Base-by-base conservation (phyloP, 2,797 vertebrate genomes). In the Pseudomugil tenellus region DNA sequence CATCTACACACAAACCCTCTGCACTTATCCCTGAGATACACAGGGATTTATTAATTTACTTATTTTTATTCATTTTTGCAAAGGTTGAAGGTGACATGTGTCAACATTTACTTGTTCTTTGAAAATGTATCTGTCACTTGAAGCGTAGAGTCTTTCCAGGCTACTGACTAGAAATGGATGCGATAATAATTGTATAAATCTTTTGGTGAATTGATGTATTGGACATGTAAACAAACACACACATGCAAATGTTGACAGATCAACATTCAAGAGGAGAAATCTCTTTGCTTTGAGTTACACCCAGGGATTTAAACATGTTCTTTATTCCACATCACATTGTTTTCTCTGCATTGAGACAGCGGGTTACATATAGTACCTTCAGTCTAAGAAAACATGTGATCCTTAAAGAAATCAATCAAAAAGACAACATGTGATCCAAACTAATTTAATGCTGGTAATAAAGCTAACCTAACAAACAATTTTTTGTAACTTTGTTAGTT, bases 91-190 rank as follows among this genome's bases (percentile, higher is more conserved):
- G 57, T 79, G 59, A 62, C 49, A 80, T 72, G 75, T 74, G 63
- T 84, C 63, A 53, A 43, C 57, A 63, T 62, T 76, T 74, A 77
- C 60, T 80, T 80, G 67, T 69, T 55, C 63, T 83, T 70, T 67
- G 52, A 77, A 74, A 68, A 49, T n/a, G 26, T 59, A 63, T 37
- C 41, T 74, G 63, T 69, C 60, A 48, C 63, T 70, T 76, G 41
- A 73, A 71, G 79, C 74, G 46, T 66, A 14, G 19, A 68, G 67
- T 71, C 55, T 41, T 55, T 82, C 41, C 28, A 21, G 71, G 67
- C 57, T 49, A 59, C 35, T 77, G 63, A 73, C 51, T 60, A 25
- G 70, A 69, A 69, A 49, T 74, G 67, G 34, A 29, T 29, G 34
- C 55, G 48, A 48, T 54, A 32, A 52, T 8, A 35, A 75, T 77